Conservation (phyloP, 2,888 invertebrate genomes). For the Torymus texanus region DNA sequence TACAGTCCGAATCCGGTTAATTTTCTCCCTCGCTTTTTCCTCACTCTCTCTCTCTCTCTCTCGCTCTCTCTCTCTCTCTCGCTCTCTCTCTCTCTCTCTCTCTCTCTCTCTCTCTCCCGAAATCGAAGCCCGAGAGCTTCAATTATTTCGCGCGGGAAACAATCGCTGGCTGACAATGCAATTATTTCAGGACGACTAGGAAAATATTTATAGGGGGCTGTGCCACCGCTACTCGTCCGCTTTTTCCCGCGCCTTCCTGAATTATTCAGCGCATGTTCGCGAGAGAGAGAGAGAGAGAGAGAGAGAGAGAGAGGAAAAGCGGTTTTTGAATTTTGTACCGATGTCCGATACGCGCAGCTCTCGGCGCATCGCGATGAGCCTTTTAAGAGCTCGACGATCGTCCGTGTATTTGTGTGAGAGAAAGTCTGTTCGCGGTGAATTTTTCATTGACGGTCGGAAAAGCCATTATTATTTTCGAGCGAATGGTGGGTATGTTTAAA, state of each 20-base stretch:
- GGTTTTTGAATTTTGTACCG: conserved; percentile 38
- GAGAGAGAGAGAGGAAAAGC: neutral
- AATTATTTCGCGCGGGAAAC: conserved; percentile 19
- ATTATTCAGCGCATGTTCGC: conserved; percentile 27
- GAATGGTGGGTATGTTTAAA: neutral
- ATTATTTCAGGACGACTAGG: conserved; percentile 8
- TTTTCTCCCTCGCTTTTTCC: neutral
- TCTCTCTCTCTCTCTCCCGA: neutral
- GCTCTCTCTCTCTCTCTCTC: no score
- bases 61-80: no score
- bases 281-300: no score
- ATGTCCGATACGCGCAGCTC: conserved; percentile 18
- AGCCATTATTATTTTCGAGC: conserved; percentile 17
- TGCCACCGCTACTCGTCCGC: neutral
- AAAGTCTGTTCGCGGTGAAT: neutral
- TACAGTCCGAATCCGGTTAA: neutral
- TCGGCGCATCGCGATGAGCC: no score
- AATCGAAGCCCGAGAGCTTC: conserved; percentile 16
- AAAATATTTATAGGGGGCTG: conserved; percentile 12
- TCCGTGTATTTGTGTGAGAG: no score
- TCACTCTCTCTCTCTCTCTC: neutral
- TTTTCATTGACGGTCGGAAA: conserved; percentile 7
- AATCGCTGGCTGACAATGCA: conserved; percentile 4
- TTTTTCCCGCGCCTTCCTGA: conserved; percentile 14
- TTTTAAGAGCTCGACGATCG: no score